Conservation (phyloP, 2,888 invertebrate genomes). For the Eucera pruinosa region DNA sequence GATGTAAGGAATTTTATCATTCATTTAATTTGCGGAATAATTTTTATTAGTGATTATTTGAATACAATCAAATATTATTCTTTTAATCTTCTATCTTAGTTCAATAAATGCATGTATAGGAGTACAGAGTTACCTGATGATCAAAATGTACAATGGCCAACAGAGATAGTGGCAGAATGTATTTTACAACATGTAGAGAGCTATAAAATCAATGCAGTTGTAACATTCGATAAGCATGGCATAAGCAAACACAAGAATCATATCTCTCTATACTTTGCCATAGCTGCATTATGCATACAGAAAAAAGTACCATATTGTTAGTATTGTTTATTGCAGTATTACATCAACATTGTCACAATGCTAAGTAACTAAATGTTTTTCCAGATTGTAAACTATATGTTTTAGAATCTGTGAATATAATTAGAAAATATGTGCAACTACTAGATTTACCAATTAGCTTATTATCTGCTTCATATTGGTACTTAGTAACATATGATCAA, state of each 20-base stretch:
- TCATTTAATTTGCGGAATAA: slow-evolving; percentile 2
- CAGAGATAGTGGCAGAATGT: slow-evolving; percentile 87
- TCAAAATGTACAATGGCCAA: slow-evolving; percentile 91
- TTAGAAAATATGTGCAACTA: slow-evolving; percentile 93
- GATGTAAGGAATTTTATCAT: slow-evolving; percentile 80
- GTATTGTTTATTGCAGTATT: slow-evolving; percentile 75
- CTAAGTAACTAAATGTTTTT: slow-evolving; percentile 76
- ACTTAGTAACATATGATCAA: slow-evolving; percentile 82
- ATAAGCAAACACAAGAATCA: slow-evolving; percentile 98
- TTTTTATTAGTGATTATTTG: slow-evolving; percentile 13
- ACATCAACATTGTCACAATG: slow-evolving; percentile 18
- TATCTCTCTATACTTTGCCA: slow-evolving; percentile 92
- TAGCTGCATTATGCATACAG: slow-evolving; percentile 91
- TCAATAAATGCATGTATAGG: slow-evolving; percentile 85
- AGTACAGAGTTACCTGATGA: slow-evolving; percentile 91
- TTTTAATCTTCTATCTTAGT: slow-evolving; percentile 55
- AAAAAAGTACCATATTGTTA: slow-evolving; percentile 90
- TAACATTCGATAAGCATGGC: slow-evolving; percentile 97
- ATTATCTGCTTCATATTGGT: slow-evolving; percentile 91
- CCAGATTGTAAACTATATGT: slow-evolving; percentile 93
- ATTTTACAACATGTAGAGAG: slow-evolving; percentile 89
- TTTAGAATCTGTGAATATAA: slow-evolving; percentile 92
- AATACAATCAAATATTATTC: slow-evolving; percentile 24
- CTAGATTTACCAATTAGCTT: slow-evolving; percentile 94
- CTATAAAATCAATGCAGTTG: slow-evolving; percentile 91